These are phyloP conservation scores for Tinea pellionella DNA, from an alignment of 2,888 invertebrate genomes.

Conservation along the genomic window DNA sequence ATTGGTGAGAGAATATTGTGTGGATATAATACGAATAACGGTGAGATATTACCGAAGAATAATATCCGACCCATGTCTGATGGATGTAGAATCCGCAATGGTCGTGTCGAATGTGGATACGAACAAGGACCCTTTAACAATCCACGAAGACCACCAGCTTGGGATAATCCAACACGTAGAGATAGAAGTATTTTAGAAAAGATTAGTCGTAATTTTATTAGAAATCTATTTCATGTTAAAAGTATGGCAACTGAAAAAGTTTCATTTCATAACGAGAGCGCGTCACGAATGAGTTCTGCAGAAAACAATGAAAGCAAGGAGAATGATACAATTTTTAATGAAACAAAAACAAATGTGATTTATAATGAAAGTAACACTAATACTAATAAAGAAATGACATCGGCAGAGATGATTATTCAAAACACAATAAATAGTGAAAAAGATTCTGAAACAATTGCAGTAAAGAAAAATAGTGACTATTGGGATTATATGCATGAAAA, in stretches of 20 bases:
- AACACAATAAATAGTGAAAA: neutral
- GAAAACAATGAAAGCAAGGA: neutral
- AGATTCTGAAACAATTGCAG: neutral
- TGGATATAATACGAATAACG: conserved; percentile 42
- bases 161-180: conserved; percentile 14
- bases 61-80: conserved; percentile 23
- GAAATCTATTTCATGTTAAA: too few species aligned
- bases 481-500: neutral
- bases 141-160: conserved; percentile 26
- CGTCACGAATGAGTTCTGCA: too few species aligned
- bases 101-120: conserved; percentile 51
- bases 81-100: conserved; percentile 38
- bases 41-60: conserved; percentile 23
- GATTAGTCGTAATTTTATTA: neutral
- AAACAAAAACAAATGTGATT: neutral
- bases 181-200: neutral
- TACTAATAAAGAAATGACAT: neutral
- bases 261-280: too few species aligned
- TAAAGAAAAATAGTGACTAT: neutral
- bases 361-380: neutral
- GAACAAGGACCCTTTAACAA: conserved; percentile 31
- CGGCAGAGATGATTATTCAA: neutral
- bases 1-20: conserved; percentile 43
- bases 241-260: too few species aligned
- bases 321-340: neutral